Evolutionary conservation across 2,888 invertebrate species (phyloP).

Genomic region (Cataglyphis cursor): DNA sequence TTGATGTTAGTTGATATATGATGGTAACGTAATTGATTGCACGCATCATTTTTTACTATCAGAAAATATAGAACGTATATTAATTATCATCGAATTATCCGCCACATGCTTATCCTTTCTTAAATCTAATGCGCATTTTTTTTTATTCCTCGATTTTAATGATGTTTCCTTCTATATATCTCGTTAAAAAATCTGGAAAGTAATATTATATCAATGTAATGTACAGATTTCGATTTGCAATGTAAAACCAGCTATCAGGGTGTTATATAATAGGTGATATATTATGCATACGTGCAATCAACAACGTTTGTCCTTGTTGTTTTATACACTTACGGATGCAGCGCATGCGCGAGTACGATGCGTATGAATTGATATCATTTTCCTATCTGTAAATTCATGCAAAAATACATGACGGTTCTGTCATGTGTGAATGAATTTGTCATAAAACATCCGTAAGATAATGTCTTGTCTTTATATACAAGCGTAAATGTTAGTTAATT

Average conservation of each 20-base stretch:
- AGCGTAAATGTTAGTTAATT: constrained; percentile 10
- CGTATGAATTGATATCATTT: neutral
- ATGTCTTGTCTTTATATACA: neutral
- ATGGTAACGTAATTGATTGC: constrained; percentile 62
- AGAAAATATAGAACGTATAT: neutral
- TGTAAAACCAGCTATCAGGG: constrained; percentile 25
- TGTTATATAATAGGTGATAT: constrained; percentile 45
- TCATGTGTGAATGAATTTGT: neutral
- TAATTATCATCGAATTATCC: neutral
- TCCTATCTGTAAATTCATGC: neutral
- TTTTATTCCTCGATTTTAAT: neutral
- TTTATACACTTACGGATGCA: constrained; percentile 1
- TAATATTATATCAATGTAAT: constrained; percentile 15
- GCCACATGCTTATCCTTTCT: neutral
- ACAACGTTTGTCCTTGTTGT: constrained; percentile 41
- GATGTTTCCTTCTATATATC: neutral
- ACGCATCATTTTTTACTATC: constrained; percentile 49
- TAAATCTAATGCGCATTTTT: neutral
- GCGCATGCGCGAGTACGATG: neutral
- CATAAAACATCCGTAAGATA: neutral
- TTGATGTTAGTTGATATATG: constrained; percentile 66
- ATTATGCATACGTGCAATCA: constrained; percentile 44
- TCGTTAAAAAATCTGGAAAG: neutral
- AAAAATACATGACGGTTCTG: neutral
- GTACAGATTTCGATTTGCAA: constrained; percentile 15